Evolutionary conservation across 2,797 vertebrate species (phyloP), one percentile per base, ranked within the genome.

Genomic region (Chiroxiphia lanceolata): DNA sequence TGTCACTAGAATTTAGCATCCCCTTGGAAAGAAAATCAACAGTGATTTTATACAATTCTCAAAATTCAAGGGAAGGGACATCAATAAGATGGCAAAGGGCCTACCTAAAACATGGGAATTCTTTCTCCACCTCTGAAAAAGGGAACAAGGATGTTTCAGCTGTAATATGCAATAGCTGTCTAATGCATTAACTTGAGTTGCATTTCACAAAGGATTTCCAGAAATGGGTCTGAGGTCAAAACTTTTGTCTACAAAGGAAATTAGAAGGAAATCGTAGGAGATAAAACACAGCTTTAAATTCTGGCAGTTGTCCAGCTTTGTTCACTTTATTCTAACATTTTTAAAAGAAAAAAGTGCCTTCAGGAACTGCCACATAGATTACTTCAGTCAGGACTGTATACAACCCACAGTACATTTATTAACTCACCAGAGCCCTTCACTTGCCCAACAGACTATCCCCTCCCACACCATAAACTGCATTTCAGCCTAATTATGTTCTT

Each of bases 261-360:
- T 97, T 76, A 97, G 97, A 79, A 97, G 97, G 97, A 98, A 98
- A 98, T 96, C 96, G 96, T 97, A 98, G 92, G 89, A 98, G 97
- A 98, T 97, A 97, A 96, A 97, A 95, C 76, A 91, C 94, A 98
- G 97, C 95, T 97, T 97, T 93, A 80, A 88, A 84, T 95, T 93
- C 91, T 98, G 98, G 97, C 97, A 3, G 36, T 18, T 16, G 34
- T 94, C 95, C 97, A 98, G 94, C 90, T 97, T 96, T 97, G 94
- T 98, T 96, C 95, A 57, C 77, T 97, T 95, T 92, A 68, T 93
- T 71, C 91, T 91, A 87, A 68, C 87, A 89, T 83, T 93, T 94
- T 94, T 33, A 90, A 76, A 87, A 83, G 63, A 77, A 47, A 87
- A 86, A 71, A 74, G 38, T 45, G 36, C 47, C 72, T 94, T 69